These are phyloP conservation scores for Cyphomyrus plagiostoma DNA, from an alignment of 2,113 vertebrate species.

Conservation along the genomic window DNA sequence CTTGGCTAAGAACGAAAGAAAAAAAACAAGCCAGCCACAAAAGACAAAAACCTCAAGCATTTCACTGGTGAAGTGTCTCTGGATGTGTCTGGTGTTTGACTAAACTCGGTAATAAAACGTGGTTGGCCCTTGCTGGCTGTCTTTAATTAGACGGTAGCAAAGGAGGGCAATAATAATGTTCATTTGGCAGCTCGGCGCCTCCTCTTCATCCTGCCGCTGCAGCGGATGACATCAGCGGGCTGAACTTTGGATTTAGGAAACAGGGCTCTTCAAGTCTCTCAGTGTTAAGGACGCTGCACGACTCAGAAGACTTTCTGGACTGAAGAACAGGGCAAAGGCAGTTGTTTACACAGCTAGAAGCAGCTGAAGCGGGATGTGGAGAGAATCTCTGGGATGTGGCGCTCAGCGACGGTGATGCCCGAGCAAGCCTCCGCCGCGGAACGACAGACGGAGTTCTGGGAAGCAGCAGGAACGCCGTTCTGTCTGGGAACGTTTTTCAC, in stretches of 20 bases:
- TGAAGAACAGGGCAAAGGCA: not conserved
- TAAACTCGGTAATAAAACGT: not conserved
- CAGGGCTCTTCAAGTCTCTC: not conserved
- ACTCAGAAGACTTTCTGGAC: not conserved
- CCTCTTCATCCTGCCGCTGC: not conserved
- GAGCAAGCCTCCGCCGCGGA: not conserved
- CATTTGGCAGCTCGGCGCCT: not conserved
- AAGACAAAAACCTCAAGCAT: not conserved
- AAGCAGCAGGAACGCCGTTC: not conserved
- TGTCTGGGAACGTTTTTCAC: not conserved
- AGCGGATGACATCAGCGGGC: not conserved
- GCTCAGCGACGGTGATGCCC: not conserved
- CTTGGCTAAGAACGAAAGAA: not conserved
- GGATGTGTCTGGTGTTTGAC: not conserved
- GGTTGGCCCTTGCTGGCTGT: not conserved
- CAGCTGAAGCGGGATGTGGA: not conserved
- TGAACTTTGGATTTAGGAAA: not conserved
- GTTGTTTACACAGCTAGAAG: not conserved
- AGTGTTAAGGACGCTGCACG: not conserved
- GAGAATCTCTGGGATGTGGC: not conserved
- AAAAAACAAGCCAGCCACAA: not conserved
- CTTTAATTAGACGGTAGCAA: not conserved
- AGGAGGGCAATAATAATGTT: not conserved
- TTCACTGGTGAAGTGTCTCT: not conserved
- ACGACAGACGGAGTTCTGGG: not conserved